Evolutionary conservation across 2,113 vertebrate species (phyloP).

Genomic region (Callopanchax toddi): DNA sequence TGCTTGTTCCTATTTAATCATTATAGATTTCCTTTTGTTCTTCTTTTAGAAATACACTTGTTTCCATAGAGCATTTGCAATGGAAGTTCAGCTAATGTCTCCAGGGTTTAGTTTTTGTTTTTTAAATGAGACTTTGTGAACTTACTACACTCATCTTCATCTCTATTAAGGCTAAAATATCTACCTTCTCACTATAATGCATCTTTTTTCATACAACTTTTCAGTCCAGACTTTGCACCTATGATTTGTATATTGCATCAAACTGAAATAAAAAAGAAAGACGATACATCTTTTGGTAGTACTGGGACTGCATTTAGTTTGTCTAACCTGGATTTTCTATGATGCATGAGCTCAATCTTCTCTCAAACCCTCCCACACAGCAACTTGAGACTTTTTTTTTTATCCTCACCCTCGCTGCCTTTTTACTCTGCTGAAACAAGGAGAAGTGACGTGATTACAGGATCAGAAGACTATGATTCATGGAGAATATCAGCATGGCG

Average conservation of each 20-base stretch:
- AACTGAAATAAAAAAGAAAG: constrained; percentile 10
- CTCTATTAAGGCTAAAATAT: not conserved
- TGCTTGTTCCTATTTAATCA: constrained; percentile 17
- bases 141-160: not conserved
- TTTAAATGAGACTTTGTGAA: constrained; percentile 8
- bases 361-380: constrained; percentile 40
- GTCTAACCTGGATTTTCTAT: constrained; percentile 52
- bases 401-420: constrained; percentile 17
- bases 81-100: not conserved
- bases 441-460: constrained; percentile 47
- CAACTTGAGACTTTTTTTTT: constrained; percentile 43
- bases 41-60: constrained; percentile 23
- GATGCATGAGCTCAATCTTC: constrained; percentile 50
- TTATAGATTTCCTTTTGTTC: not conserved
- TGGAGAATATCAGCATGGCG: constrained; percentile 25
- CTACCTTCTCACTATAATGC: constrained; percentile 9
- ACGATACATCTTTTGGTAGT: constrained; percentile 39
- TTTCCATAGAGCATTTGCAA: not conserved
- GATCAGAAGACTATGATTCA: constrained; percentile 44
- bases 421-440: constrained; percentile 47
- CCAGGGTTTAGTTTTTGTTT: constrained; percentile 12
- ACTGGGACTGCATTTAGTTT: constrained; percentile 28
- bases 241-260: constrained; percentile 3
- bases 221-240: constrained; percentile 6
- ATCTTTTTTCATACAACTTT: not conserved